Evolutionary conservation across 2,888 invertebrate genomes (phyloP).

Genomic region (Lucinisca nassula): DNA sequence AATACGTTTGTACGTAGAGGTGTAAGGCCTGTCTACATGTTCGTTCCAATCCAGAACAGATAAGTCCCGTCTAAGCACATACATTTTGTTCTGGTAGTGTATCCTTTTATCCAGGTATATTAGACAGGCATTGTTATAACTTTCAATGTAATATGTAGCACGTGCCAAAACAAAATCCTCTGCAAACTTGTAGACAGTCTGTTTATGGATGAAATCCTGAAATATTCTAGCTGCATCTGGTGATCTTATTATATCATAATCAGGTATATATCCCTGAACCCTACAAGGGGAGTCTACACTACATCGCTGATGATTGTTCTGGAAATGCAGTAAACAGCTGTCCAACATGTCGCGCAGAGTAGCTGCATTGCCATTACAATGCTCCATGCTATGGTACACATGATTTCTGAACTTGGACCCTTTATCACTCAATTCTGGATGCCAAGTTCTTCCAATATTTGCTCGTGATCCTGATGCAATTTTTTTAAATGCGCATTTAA

Average conservation of each 20-base stretch:
- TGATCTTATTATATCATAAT: not conserved
- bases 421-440: constrained; percentile 26
- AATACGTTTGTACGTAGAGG: not conserved
- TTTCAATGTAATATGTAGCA: constrained; percentile 32
- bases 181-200: constrained; percentile 16
- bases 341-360: constrained; percentile 6
- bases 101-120: constrained; percentile 29
- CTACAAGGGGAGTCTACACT: constrained; percentile 2
- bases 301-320: constrained; percentile 22
- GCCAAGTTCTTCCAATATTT: constrained; percentile 25
- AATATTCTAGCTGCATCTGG: constrained; percentile 19
- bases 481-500: constrained; percentile 3
- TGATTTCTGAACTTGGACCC: constrained; percentile 21
- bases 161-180: constrained; percentile 20
- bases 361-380: not conserved
- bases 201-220: not conserved
- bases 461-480: not conserved
- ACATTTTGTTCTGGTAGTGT: constrained; percentile 12
- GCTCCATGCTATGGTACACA: constrained; percentile 16
- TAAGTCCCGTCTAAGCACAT: no score
- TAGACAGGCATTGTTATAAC: constrained; percentile 29
- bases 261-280: constrained; percentile 8
- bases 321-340: constrained; percentile 23
- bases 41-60: constrained; percentile 32
- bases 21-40: constrained; percentile 24